A percentile compares a stretch with the other conserved stretches of the same genome.
phyloP scores from a whole-genome alignment of 2,797 vertebrate species.

The Malacoraja senta region DNA sequence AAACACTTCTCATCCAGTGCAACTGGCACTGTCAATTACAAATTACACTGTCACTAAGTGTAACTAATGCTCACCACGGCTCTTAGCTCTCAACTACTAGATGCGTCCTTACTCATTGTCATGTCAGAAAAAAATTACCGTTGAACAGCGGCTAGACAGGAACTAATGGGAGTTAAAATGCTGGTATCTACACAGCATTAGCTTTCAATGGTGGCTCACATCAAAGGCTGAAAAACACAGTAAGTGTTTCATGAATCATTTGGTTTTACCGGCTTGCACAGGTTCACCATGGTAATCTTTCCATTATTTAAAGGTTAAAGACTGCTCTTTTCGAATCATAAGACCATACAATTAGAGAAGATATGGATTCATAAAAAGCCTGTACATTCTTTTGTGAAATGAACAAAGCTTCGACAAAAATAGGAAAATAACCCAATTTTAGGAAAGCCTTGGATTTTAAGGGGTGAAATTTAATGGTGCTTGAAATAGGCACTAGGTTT shows the following conservation, averaged over 20 bases:
- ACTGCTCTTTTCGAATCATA: not conserved
- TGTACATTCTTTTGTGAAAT: not conserved
- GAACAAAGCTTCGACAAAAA: not conserved
- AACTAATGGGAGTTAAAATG: constrained; percentile 45
- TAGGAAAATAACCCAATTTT: too few species aligned
- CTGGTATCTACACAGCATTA: constrained; percentile 32
- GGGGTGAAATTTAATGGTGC: too few species aligned
- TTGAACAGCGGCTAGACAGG: constrained; percentile 49
- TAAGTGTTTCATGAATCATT: constrained; percentile 35
- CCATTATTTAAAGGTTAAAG: constrained; percentile 20
- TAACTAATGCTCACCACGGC: constrained; percentile 54
- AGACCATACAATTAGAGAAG: not conserved
- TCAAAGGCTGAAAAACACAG: constrained; percentile 28
- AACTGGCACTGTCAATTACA: constrained; percentile 58
- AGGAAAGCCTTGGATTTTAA: not conserved
- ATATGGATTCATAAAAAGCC: not conserved
- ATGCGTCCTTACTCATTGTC: constrained; percentile 50
- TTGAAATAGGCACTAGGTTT: too few species aligned
- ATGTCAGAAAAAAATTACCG: constrained; percentile 52
- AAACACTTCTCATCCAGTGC: constrained; percentile 47
- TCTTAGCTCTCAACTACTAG: constrained; percentile 52
- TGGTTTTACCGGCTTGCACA: not conserved
- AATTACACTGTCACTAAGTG: constrained; percentile 63
- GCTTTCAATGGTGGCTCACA: constrained; percentile 26
- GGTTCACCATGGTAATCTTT: constrained; percentile 16